Conservation (phyloP, 2,113 vertebrate genomes). For the Varanus salvator region DNA sequence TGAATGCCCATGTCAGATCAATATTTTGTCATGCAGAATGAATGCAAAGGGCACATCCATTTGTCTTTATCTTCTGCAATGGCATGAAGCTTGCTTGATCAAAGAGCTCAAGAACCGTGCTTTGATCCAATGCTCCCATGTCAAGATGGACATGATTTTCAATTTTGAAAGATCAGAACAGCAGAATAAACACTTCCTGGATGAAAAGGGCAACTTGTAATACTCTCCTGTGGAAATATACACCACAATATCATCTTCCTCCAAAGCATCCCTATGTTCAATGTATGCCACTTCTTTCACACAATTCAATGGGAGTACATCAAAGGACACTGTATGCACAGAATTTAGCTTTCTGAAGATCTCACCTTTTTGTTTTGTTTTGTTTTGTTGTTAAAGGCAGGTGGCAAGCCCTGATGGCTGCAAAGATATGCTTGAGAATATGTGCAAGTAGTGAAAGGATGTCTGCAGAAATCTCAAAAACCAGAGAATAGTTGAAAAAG, state of each 20-base stretch:
- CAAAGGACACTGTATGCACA: not conserved
- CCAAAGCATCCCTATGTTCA: not conserved
- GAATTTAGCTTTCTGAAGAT: not conserved
- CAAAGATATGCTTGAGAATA: not conserved
- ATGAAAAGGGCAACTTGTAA: not conserved
- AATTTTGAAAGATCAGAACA: constrained; percentile 61
- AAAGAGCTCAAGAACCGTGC: constrained; percentile 63
- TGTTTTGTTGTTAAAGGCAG: not conserved
- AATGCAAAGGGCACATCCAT: constrained; percentile 71
- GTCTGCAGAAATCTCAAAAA: not conserved
- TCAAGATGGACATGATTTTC: constrained; percentile 61
- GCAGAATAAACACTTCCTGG: constrained; percentile 40
- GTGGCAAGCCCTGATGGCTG: not conserved
- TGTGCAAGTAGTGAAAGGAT: not conserved
- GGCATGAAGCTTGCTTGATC: constrained; percentile 63
- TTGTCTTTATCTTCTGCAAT: constrained; percentile 68
- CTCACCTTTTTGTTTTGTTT: not conserved
- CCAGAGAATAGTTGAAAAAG: not conserved
- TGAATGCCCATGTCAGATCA: constrained; percentile 69
- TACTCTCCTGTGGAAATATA: not conserved
- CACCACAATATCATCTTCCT: constrained; percentile 11
- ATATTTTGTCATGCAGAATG: constrained; percentile 70
- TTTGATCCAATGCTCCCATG: constrained; percentile 55
- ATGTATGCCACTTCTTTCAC: not conserved
- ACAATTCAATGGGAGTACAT: not conserved